Conservation (phyloP, 2,888 invertebrate genomes). For the Alloplasta piceator region DNA sequence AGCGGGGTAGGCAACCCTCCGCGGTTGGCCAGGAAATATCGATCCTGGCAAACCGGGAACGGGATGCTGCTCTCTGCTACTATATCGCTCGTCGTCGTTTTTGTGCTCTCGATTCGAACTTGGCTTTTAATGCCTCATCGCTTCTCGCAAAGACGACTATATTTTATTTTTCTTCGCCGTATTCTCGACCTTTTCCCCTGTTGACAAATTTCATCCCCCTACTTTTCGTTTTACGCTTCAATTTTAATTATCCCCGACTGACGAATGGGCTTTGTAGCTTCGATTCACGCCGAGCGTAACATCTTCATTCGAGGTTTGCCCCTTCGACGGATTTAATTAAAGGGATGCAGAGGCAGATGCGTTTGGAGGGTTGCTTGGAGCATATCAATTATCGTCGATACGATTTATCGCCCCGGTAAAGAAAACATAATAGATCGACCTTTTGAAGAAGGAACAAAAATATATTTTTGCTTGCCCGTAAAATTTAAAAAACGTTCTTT, state of each 20-base stretch:
- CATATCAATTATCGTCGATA: no score
- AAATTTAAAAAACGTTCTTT: neutral
- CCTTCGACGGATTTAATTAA: no score
- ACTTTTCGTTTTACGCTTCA: conserved; percentile 11
- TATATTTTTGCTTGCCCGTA: no score
- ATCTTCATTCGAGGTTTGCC: no score
- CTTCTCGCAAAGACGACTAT: conserved; percentile 12
- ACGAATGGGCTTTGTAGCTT: no score
- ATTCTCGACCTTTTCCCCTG: conserved; percentile 60
- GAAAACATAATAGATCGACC: no score
- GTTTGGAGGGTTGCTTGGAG: no score
- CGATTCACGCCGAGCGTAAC: no score
- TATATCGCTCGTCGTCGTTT: conserved; percentile 37
- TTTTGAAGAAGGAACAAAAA: no score
- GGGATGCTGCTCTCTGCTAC: conserved; percentile 78
- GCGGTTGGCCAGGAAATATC: conserved; percentile 82
- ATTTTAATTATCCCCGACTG: no score
- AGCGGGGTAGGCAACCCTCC: conserved; percentile 78
- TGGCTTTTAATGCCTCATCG: conserved; percentile 25
- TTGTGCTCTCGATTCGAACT: conserved; percentile 39
- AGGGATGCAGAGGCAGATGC: no score
- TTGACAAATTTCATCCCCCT: conserved; percentile 71
- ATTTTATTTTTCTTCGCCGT: conserved; percentile 4
- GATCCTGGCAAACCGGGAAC: conserved; percentile 77
- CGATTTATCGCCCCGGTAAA: no score